phyloP scores from a whole-genome alignment of 2,113 vertebrate species.

The Hydrolagus affinis region DNA sequence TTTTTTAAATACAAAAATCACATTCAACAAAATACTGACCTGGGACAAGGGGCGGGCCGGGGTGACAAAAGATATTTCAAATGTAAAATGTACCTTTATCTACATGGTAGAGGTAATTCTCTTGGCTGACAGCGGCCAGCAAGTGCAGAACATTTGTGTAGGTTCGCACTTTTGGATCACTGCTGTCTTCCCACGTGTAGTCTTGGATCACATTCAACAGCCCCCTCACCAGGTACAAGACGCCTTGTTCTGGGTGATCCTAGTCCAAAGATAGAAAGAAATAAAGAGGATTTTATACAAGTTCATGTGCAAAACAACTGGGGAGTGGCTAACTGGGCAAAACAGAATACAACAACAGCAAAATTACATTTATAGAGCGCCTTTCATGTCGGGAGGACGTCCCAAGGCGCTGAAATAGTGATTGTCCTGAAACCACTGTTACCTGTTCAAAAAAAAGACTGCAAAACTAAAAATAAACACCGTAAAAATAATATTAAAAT shows the following conservation, averaged over 20 bases:
- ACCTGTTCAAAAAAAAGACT: too few species aligned
- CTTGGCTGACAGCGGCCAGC: constrained; percentile 85
- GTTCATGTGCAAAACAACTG: background rate
- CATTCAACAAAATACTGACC: too few species aligned
- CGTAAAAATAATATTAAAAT: too few species aligned
- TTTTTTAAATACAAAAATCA: too few species aligned
- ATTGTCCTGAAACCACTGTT: too few species aligned
- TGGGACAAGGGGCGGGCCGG: too few species aligned
- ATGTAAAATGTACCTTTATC: constrained; percentile 58
- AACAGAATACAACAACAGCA: too few species aligned
- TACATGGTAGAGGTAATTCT: constrained; percentile 68
- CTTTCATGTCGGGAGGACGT: too few species aligned
- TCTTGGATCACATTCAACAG: constrained; percentile 92
- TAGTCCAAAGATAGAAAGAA: constrained; percentile 39
- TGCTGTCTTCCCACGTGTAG: constrained; percentile 90
- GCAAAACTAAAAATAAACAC: too few species aligned
- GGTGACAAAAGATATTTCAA: background rate
- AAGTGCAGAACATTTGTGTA: constrained; percentile 82
- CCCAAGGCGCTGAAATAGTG: too few species aligned
- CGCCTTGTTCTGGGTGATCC: constrained; percentile 94
- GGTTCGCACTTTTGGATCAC: constrained; percentile 78
- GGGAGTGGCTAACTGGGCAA: too few species aligned
- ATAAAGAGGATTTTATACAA: background rate
- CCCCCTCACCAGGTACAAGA: constrained; percentile 83
- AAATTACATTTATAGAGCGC: too few species aligned